Conservation (phyloP, 2,113 vertebrate genomes). For the Connochaetes taurinus region DNA sequence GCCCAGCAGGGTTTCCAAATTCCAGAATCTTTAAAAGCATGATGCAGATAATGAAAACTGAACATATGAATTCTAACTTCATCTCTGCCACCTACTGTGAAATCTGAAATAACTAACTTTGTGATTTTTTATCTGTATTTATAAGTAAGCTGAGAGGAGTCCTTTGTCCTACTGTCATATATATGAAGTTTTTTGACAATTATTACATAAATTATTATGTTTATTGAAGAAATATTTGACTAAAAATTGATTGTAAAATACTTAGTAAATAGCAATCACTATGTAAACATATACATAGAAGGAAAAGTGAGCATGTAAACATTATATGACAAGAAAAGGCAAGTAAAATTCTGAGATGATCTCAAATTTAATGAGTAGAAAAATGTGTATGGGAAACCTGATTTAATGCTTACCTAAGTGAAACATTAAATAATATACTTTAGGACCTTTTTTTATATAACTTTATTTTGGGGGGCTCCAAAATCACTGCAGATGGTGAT, state of each 20-base stretch:
- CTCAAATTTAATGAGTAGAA: slow-evolving; percentile 23
- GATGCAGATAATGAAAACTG: neutral
- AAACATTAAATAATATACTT: slow-evolving; percentile 13
- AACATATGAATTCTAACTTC: slow-evolving; percentile 33
- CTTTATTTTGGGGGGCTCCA: no score
- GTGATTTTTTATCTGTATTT: neutral
- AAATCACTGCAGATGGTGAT: no score
- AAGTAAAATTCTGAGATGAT: neutral
- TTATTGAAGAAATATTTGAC: slow-evolving; percentile 1
- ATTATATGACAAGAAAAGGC: neutral
- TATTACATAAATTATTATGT: neutral
- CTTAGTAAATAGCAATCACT: neutral
- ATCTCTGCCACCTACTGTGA: neutral
- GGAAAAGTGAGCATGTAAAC: neutral
- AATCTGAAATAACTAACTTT: neutral
- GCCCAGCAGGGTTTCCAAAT: neutral
- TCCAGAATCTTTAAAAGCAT: neutral
- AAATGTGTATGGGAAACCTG: neutral
- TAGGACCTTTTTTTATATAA: neutral
- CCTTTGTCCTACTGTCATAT: neutral
- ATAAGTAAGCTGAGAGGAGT: neutral
- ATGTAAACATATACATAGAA: neutral
- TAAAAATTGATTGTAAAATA: slow-evolving; percentile 12
- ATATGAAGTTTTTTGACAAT: neutral
- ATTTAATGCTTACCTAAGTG: slow-evolving; percentile 42